Conservation (phyloP, 1,140 invertebrate genomes). For the Nixonia krombeini region DNA sequence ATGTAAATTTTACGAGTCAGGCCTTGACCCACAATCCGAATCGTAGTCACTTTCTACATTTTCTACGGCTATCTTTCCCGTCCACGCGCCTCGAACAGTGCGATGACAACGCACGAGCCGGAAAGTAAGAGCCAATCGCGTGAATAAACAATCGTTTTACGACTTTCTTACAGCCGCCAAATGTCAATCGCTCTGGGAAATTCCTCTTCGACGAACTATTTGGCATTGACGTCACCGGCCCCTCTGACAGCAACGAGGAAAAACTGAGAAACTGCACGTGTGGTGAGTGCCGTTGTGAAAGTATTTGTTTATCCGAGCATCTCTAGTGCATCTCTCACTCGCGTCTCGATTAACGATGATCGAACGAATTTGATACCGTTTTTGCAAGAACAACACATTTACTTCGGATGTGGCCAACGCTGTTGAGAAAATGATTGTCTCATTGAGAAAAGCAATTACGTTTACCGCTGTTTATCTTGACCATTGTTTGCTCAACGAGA, state of each 20-base stretch:
- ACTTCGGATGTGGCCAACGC: too few relatives aligned
- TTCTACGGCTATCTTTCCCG: constrained; percentile 1
- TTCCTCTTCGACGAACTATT: constrained; percentile 79
- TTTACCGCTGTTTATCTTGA: too few relatives aligned
- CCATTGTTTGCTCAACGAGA: too few relatives aligned
- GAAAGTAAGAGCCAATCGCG: constrained; percentile 45
- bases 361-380: too few relatives aligned
- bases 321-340: too few relatives aligned
- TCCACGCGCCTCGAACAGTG: neutral
- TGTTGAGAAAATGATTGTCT: too few relatives aligned
- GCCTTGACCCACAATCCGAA: constrained; percentile 58
- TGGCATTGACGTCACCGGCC: constrained; percentile 68
- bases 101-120: constrained; percentile 24
- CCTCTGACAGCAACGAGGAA: constrained; percentile 69
- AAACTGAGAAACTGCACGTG: constrained; percentile 75
- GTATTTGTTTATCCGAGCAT: neutral
- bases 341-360: too few relatives aligned
- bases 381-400: too few relatives aligned
- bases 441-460: too few relatives aligned
- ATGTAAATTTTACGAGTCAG: constrained; percentile 39
- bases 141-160: constrained; percentile 23
- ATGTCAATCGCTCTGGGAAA: constrained; percentile 69
- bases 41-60: constrained; percentile 56
- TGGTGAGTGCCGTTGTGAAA: constrained; percentile 69
- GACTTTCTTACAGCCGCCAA: constrained; percentile 41